Base-by-base conservation (phyloP, 2,888 invertebrate species). In the Seira sanloemensis region DNA sequence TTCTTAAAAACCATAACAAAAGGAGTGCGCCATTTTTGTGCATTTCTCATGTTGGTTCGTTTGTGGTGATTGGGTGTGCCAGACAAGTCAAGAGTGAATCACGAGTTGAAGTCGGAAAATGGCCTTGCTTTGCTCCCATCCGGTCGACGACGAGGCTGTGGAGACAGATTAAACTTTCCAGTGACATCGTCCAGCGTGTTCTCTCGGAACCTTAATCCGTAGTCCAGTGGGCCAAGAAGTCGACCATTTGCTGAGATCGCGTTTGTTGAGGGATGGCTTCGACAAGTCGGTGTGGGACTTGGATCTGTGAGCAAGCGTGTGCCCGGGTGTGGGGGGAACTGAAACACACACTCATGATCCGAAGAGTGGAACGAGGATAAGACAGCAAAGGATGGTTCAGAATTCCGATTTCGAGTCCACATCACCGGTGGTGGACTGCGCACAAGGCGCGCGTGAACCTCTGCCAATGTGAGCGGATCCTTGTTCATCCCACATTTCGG, bases 401-500 rank as follows among this genome's bases (percentile, higher is more conserved):
- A 89, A 80, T 88, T 89, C 12, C 88, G 54, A 37, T 86, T 88
- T 27, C 87, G 78, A 0, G 88, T 89, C 89, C 89, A 89, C 89
- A 89, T 88, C 1, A 89, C 87, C 5, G 89, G 89, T 4, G 89
- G 89, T n/a, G 89, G 89, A 78, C 88, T 88, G 2, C 89, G 87
- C 5, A 89, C 88, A 5, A 89, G 86, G 21, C 89, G 46, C 5
- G 89, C 89, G 66, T 89, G 89, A 46, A 89, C 88, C 78, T 89
- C 89, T 0, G 88, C 86, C 21, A 89, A 54, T 0, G 88, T 78
- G 16, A 89, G 19, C 19, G 89, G 89, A 84, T 89, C 88, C 50
- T 87, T 86, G 21, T 12, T 37, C 75, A 81, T 81, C 12, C 81
- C 65, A 46, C 81, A 75, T 23, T 75, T 81, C 18, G 81, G 74